phyloP scores from a whole-genome alignment of 1,140 invertebrate species.

The roundworm (Caenorhabditis elegans) region WBcel235 BX284604.4:10579001-10579500 shows the following conservation, averaged over 20 bases:
- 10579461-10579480: constrained; percentile 10
- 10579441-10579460: constrained; percentile 19
- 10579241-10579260: background rate
- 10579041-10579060: background rate
- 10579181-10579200: background rate
- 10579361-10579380: background rate
- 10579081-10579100: background rate
- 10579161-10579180: constrained; percentile 28
- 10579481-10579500: background rate
- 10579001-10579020: background rate
- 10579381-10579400: background rate
- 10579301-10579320: constrained; percentile 22
- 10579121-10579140: background rate
- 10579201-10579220: background rate
- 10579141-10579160: background rate
- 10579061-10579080: background rate
- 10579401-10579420: background rate
- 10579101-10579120: background rate
- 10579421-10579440: background rate
- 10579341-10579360: background rate
- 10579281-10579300: background rate
- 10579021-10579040: background rate
- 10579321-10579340: background rate
- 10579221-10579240: background rate
- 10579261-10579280: background rate